Conservation (phyloP, 1,140 invertebrate species). For the Sitophilus oryzae region DNA sequence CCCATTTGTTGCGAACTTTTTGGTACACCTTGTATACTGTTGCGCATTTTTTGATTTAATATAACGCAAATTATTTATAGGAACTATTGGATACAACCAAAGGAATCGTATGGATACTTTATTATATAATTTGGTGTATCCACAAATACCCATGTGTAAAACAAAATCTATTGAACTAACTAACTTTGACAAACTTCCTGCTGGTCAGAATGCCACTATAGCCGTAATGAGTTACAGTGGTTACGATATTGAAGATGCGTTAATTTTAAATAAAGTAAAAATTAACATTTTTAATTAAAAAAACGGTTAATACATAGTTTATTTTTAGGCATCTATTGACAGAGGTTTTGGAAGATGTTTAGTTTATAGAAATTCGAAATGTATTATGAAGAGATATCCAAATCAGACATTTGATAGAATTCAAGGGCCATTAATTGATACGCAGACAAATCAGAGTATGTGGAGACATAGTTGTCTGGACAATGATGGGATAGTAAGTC, state of each 20-base stretch:
- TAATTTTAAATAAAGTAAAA: conserved; percentile 85
- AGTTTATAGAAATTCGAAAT: conserved; percentile 87
- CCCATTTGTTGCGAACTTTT: too few relatives aligned
- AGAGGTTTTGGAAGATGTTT: conserved; percentile 84
- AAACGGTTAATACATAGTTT: conserved; percentile 53
- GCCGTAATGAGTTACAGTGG: conserved; percentile 99
- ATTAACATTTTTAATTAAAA: conserved; percentile 50
- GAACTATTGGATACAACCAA: conserved; percentile 96
- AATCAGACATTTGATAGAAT: conserved; percentile 92
- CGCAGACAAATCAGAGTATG: conserved; percentile 71
- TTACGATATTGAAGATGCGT: conserved; percentile 98
- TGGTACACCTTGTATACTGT: neutral
- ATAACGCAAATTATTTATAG: conserved; percentile 47
- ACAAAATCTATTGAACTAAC: conserved; percentile 89
- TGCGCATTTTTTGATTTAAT: conserved; percentile 38
- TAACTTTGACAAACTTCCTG: conserved; percentile 95
- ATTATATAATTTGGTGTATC: conserved; percentile 95
- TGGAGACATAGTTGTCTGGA: conserved; percentile 83
- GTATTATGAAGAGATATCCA: conserved; percentile 82
- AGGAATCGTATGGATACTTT: conserved; percentile 94
- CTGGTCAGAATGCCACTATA: conserved; percentile 98
- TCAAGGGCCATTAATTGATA: conserved; percentile 57
- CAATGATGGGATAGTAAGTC: conserved; percentile 85
- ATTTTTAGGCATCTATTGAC: conserved; percentile 76
- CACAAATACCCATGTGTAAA: conserved; percentile 94